phyloP scores from a whole-genome alignment of 1,140 invertebrate genomes.

The Drosophila bocki region DNA sequence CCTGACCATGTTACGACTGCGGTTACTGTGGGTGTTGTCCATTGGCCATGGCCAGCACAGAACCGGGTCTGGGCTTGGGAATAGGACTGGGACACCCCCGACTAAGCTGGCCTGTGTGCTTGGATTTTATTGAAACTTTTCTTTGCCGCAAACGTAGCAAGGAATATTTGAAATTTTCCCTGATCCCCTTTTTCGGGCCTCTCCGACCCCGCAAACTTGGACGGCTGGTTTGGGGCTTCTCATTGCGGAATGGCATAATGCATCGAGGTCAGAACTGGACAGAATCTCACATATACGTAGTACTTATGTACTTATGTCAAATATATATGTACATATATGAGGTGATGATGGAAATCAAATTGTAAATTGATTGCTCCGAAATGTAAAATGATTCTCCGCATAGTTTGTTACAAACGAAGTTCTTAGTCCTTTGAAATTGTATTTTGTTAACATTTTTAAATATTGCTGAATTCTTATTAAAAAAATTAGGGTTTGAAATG shows the following conservation, averaged over 20 bases:
- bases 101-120: constrained; percentile 67
- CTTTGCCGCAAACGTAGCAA: constrained; percentile 71
- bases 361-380: constrained; percentile 16
- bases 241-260: constrained; percentile 26
- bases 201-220: not conserved
- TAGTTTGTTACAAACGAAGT: not conserved
- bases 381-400: not conserved
- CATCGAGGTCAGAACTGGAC: constrained; percentile 10
- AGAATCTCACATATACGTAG: not conserved
- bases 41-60: constrained; percentile 50
- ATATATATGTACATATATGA: not conserved
- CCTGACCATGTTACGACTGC: constrained; percentile 64
- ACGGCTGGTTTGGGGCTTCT: not conserved
- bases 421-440: not conserved
- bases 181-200: not conserved
- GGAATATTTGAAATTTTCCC: constrained; percentile 72
- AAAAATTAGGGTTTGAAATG: not conserved
- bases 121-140: constrained; percentile 82
- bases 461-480: not conserved
- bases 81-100: constrained; percentile 1
- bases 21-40: constrained; percentile 76
- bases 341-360: constrained; percentile 15
- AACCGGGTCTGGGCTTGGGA: constrained; percentile 8
- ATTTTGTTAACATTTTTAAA: not conserved
- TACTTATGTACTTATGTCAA: constrained; percentile 3